Percentiles rank a stretch among this genome's conserved stretches.
Conservation (phyloP, 2,888 invertebrate genomes). For the Ommatoiulus sabulosus region DNA sequence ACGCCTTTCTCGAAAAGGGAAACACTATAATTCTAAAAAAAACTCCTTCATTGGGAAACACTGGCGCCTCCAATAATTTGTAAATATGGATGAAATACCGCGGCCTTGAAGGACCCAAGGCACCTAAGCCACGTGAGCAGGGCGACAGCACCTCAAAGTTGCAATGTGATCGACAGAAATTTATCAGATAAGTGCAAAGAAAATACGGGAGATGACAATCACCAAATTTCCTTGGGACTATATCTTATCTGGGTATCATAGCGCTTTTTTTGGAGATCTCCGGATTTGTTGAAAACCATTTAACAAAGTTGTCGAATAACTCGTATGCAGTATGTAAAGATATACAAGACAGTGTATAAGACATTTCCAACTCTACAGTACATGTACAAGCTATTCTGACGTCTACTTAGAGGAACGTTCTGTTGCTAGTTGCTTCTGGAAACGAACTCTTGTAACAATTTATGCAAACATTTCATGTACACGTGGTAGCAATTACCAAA, state of each 20-base stretch:
- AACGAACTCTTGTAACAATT: too few species aligned
- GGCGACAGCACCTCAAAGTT: background rate
- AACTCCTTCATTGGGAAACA: slow-evolving; percentile 13
- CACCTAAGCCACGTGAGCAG: background rate
- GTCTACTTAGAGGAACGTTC: too few species aligned
- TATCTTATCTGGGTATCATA: slow-evolving; percentile 15
- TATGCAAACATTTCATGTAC: too few species aligned
- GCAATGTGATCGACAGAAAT: background rate
- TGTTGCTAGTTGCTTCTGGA: too few species aligned
- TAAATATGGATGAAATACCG: background rate
- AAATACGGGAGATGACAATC: background rate
- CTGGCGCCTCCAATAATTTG: slow-evolving; percentile 26
- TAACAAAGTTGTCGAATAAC: too few species aligned
- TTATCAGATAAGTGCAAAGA: background rate
- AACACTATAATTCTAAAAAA: background rate
- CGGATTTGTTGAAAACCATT: background rate
- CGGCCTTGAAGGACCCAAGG: slow-evolving; percentile 20
- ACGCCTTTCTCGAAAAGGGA: too few species aligned
- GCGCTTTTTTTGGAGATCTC: background rate
- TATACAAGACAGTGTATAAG: too few species aligned
- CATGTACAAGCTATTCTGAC: too few species aligned
- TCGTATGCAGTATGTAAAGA: too few species aligned
- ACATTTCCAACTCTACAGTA: too few species aligned
- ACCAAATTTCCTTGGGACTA: slow-evolving; percentile 1
- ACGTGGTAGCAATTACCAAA: too few species aligned